Percentiles rank a stretch among this genome's conserved stretches.
Conservation (phyloP, 2,113 vertebrate species). For the Ciconia boyciana region DNA sequence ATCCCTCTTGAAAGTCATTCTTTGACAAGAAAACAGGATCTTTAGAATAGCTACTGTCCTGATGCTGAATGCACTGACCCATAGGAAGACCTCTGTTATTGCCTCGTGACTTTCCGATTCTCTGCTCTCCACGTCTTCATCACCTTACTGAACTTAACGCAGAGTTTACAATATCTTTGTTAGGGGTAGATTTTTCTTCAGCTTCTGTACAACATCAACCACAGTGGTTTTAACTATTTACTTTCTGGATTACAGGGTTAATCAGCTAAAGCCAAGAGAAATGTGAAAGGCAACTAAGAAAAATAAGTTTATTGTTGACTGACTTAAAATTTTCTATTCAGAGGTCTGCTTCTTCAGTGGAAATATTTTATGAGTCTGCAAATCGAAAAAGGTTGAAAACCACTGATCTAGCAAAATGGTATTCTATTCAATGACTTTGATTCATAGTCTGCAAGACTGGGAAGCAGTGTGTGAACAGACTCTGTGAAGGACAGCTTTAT, state of each 20-base stretch:
- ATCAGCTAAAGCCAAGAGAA: not conserved
- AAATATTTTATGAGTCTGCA: not conserved
- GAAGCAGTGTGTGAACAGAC: not conserved
- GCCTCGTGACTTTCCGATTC: accelerated
- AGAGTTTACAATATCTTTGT: not conserved
- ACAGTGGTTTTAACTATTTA: not conserved
- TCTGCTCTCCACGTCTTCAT: not conserved
- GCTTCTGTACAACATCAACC: not conserved
- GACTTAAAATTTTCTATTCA: not conserved
- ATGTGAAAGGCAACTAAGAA: not conserved
- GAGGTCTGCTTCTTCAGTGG: not conserved
- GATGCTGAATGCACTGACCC: not conserved
- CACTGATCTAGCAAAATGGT: not conserved
- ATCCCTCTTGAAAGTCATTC: not conserved
- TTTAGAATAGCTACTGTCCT: not conserved
- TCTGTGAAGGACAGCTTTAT: not conserved
- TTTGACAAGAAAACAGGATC: not conserved
- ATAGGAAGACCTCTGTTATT: not conserved
- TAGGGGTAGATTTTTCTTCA: not conserved
- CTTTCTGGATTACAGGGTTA: not conserved
- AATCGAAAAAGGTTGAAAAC: not conserved
- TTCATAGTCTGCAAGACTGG: not conserved
- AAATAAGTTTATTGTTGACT: not conserved
- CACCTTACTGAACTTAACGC: not conserved
- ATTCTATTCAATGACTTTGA: not conserved